phyloP scores from a whole-genome alignment of 2,113 vertebrate genomes.

The Lampris incognitus region DNA sequence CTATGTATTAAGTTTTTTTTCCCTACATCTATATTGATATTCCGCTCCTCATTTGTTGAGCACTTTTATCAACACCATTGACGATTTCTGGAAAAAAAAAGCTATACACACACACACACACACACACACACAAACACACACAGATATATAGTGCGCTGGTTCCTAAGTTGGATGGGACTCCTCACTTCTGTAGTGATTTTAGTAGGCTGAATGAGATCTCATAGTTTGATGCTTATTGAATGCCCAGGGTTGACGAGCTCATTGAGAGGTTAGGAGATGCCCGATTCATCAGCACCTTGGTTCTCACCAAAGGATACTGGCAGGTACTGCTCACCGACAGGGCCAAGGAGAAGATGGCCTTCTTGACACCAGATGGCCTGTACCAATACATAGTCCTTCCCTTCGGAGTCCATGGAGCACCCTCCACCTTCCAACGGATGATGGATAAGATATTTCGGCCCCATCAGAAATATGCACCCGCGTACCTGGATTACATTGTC shows the following conservation, averaged over 20 bases:
- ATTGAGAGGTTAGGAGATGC: no score
- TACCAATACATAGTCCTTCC: slow-evolving; percentile 1
- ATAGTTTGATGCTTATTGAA: no score
- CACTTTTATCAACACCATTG: no score
- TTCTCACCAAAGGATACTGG: slow-evolving; percentile 12
- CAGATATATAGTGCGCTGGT: slow-evolving; percentile 15
- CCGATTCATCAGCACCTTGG: no score
- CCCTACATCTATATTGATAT: no score
- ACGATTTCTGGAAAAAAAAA: no score
- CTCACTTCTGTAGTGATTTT: no score
- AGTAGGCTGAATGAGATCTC: no score
- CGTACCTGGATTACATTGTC: slow-evolving; percentile 12
- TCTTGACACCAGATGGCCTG: background rate
- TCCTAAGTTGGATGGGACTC: no score
- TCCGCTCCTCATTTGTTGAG: no score
- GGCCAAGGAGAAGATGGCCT: slow-evolving; percentile 2
- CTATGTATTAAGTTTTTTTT: no score
- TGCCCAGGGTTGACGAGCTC: no score
- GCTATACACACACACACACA: background rate
- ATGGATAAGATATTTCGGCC: background rate
- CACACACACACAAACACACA: background rate
- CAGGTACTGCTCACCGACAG: background rate
- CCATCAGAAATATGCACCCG: background rate
- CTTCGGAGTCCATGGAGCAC: background rate
- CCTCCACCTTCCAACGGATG: background rate